These are phyloP conservation scores for Capromys pilorides DNA, from an alignment of 2,797 vertebrate species.

Conservation along the genomic window DNA sequence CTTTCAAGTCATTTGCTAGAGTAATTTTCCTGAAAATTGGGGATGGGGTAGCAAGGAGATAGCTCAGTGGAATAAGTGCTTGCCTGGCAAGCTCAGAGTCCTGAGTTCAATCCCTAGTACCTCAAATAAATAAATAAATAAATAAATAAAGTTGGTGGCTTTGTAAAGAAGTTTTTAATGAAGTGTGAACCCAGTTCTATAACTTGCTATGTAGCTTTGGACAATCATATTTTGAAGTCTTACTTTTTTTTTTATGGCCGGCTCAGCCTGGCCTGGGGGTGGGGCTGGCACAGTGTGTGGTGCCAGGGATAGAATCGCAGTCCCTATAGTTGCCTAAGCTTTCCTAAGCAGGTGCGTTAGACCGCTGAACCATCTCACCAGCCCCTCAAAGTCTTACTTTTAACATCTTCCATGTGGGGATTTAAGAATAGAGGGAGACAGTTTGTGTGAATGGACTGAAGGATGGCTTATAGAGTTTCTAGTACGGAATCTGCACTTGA, in stretches of 20 bases:
- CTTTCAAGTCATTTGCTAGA: not conserved
- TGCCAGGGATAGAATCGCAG: too few species aligned
- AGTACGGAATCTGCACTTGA: not conserved
- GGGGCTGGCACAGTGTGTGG: too few species aligned
- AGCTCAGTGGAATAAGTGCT: too few species aligned
- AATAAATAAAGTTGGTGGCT: not conserved
- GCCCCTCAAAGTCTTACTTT: not conserved
- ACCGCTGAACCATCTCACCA: too few species aligned
- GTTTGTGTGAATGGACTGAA: not conserved
- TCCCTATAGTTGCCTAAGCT: too few species aligned
- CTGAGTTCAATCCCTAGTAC: too few species aligned
- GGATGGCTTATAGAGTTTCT: not conserved
- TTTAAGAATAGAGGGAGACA: not conserved
- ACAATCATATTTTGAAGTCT: not conserved
- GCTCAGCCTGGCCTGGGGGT: too few species aligned
- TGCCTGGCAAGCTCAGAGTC: too few species aligned
- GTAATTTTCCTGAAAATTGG: conserved; percentile 4
- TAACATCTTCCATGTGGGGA: not conserved
- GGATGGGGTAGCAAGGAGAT: too few species aligned
- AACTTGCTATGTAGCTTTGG: not conserved
- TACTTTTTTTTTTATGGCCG: not conserved
- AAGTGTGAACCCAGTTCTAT: not conserved
- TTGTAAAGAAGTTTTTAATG: not conserved
- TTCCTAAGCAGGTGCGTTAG: too few species aligned
- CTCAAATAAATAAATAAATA: too few species aligned